Percentiles rank a stretch among this genome's conserved stretches.
Evolutionary conservation across 2,797 vertebrate species (phyloP).

Genomic region (Echeneis naucrates): DNA sequence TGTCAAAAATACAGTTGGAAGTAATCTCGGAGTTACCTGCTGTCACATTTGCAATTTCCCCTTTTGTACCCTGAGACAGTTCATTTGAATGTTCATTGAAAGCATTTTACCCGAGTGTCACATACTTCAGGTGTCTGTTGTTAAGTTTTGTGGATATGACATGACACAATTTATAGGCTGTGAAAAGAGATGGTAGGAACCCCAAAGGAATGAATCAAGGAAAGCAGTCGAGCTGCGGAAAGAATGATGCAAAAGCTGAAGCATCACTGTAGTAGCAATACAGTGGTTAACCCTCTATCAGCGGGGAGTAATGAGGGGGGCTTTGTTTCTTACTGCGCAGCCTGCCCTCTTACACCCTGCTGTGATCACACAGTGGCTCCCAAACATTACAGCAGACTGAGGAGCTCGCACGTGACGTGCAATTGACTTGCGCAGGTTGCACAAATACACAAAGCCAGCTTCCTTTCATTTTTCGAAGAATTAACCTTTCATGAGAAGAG

Average conservation of each 20-base stretch:
- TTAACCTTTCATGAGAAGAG: constrained; percentile 24
- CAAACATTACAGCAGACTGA: constrained; percentile 31
- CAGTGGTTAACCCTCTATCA: constrained; percentile 54
- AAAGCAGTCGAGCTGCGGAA: neutral
- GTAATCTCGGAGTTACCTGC: constrained; percentile 29
- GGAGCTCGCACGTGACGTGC: constrained; percentile 5
- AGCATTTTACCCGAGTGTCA: constrained; percentile 21
- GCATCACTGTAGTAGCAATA: constrained; percentile 24
- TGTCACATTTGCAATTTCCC: constrained; percentile 28
- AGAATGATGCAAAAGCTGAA: constrained; percentile 23
- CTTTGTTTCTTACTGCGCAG: constrained; percentile 51
- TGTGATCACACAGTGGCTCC: constrained; percentile 44
- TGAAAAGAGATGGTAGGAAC: constrained; percentile 15
- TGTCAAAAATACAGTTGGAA: constrained; percentile 12
- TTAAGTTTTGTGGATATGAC: constrained; percentile 15
- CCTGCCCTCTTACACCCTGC: constrained; percentile 40
- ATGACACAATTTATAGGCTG: constrained; percentile 13
- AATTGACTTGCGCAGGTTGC: constrained; percentile 26
- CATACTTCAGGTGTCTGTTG: constrained; percentile 18
- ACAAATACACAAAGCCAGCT: constrained; percentile 28
- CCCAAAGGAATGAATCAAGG: constrained; percentile 13
- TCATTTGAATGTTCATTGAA: constrained; percentile 24
- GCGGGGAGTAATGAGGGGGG: constrained; percentile 60
- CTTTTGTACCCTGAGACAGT: constrained; percentile 32
- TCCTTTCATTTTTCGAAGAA: constrained; percentile 22